A percentile compares a stretch with the other conserved stretches of the same genome.
These are phyloP conservation scores for Schizopygopsis malacanthus DNA, from an alignment of 2,797 vertebrate genomes.

Conservation along the genomic window DNA sequence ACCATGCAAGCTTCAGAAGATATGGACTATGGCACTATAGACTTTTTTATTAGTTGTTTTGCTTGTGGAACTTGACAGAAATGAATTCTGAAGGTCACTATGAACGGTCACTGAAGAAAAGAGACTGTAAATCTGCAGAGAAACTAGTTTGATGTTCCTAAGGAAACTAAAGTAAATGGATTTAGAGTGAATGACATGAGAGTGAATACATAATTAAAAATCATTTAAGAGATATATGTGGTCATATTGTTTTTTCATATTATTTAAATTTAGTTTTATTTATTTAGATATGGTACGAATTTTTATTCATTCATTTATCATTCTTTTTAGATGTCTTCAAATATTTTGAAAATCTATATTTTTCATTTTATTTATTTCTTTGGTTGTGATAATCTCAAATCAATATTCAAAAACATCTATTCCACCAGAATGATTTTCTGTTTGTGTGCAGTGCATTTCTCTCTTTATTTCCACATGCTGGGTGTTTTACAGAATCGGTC, in stretches of 20 bases:
- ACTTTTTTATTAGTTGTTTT: neutral
- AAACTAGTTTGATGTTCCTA: neutral
- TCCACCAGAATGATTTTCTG: neutral
- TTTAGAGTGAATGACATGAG: too few relatives aligned
- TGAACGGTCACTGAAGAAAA: neutral
- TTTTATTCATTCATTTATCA: too few relatives aligned
- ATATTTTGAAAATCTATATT: neutral
- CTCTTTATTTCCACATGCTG: neutral
- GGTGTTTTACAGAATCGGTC: neutral
- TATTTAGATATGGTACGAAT: neutral
- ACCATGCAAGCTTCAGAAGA: neutral
- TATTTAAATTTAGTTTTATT: neutral
- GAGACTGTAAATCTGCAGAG: neutral
- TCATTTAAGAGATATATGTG: neutral
- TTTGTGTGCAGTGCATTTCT: neutral
- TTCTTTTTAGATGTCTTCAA: neutral
- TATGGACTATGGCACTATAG: neutral
- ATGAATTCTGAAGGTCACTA: neutral
- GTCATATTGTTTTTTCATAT: too few relatives aligned
- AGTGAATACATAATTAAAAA: too few relatives aligned
- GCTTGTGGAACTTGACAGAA: neutral
- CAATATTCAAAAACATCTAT: constrained; percentile 1
- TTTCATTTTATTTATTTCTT: neutral
- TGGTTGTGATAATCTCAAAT: neutral
- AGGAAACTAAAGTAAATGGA: too few relatives aligned